phyloP scores from a whole-genome alignment of 2,113 vertebrate genomes.

The Xiphorhynchus elegans region DNA sequence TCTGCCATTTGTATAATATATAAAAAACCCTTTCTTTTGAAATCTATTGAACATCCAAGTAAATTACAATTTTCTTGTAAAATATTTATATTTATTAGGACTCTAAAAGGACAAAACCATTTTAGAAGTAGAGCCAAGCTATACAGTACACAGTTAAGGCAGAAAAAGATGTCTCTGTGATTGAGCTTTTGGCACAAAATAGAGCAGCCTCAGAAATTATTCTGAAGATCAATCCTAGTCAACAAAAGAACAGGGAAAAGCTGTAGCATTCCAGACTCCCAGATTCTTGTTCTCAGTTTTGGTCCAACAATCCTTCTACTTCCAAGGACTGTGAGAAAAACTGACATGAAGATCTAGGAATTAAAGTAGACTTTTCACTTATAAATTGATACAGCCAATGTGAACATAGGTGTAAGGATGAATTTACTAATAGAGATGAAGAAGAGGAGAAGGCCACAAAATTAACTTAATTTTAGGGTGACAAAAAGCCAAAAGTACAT shows the following conservation, averaged over 20 bases:
- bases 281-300: not conserved
- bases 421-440: not conserved
- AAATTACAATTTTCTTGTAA: not conserved
- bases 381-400: not conserved
- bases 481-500: not conserved
- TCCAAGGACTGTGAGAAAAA: not conserved
- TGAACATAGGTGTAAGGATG: not conserved
- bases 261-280: not conserved
- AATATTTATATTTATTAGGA: not conserved
- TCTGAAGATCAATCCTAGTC: not conserved
- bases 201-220: not conserved
- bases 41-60: not conserved
- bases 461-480: not conserved
- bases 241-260: not conserved
- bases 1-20: not conserved
- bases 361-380: not conserved
- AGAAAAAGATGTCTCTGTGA: not conserved
- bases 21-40: no score
- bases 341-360: not conserved
- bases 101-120: not conserved
- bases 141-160: not conserved
- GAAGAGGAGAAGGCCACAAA: not conserved
- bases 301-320: not conserved
- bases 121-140: not conserved
- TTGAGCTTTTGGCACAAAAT: not conserved